Conservation (phyloP, 2,113 vertebrate genomes). For the Clarias batrachus region DNA sequence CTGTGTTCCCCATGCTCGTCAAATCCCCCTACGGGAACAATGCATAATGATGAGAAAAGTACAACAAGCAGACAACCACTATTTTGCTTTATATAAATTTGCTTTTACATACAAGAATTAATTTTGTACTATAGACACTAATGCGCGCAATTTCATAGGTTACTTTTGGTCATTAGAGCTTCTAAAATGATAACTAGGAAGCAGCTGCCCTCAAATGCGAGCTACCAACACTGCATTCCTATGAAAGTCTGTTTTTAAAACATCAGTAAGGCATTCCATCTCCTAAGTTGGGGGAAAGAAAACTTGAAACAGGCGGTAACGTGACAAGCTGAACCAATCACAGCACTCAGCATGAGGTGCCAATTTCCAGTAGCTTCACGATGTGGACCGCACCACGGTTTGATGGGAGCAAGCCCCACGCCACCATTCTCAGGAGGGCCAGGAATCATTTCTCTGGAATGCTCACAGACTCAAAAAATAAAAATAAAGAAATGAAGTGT, state of each 20-base stretch:
- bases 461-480: not conserved
- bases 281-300: too few species aligned
- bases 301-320: not conserved
- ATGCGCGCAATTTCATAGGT: not conserved
- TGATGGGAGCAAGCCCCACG: not conserved
- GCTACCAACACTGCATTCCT: not conserved
- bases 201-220: not conserved
- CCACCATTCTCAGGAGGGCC: not conserved
- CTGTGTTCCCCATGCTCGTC: not conserved
- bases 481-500: not conserved
- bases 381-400: not conserved
- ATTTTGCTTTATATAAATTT: not conserved
- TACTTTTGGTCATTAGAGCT: not conserved
- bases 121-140: not conserved
- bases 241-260: not conserved
- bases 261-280: not conserved
- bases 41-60: not conserved
- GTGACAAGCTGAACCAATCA: not conserved
- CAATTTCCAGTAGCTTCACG: not conserved
- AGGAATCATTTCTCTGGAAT: not conserved
- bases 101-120: not conserved
- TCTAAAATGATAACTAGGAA: not conserved
- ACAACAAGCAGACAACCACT: not conserved
- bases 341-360: not conserved
- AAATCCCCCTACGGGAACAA: slow-evolving; percentile 34